phyloP scores from a whole-genome alignment of 2,888 invertebrate species.

The Macaria liturata region DNA sequence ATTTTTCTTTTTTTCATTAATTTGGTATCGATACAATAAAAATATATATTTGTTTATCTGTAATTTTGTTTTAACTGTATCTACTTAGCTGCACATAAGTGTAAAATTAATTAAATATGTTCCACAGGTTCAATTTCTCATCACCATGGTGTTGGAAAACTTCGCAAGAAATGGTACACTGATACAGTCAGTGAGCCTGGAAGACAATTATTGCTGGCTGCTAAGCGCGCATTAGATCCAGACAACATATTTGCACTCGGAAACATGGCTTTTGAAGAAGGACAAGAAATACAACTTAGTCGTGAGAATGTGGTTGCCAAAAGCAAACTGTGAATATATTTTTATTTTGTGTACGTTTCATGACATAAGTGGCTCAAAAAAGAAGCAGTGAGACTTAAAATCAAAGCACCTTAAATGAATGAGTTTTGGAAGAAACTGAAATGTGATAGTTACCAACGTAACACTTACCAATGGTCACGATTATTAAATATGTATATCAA shows the following conservation, averaged over 20 bases:
- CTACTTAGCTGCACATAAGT: no score
- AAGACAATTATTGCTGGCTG: constrained; percentile 88
- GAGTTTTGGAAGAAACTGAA: no score
- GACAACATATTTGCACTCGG: constrained; percentile 96
- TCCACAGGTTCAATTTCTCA: constrained; percentile 92
- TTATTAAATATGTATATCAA: not conserved
- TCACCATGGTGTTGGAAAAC: constrained; percentile 98
- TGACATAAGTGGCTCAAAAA: no score
- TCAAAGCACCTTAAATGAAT: no score
- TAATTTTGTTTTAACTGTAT: no score
- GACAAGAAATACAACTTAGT: constrained; percentile 29
- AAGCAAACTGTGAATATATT: constrained; percentile 63
- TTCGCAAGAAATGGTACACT: constrained; percentile 93
- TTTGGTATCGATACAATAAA: no score
- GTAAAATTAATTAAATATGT: not conserved
- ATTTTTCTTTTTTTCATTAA: no score
- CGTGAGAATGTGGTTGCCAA: constrained; percentile 35
- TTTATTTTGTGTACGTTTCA: no score
- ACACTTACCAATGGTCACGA: no score
- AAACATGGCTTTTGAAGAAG: constrained; percentile 82
- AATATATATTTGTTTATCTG: no score
- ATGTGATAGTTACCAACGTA: no score
- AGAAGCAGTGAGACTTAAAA: no score
- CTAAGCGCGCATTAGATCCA: constrained; percentile 95
- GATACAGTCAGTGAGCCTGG: constrained; percentile 93